phyloP scores from a whole-genome alignment of 30 jellyfish, hydroid and myxozoan species.

The Mastigias papua region DNA sequence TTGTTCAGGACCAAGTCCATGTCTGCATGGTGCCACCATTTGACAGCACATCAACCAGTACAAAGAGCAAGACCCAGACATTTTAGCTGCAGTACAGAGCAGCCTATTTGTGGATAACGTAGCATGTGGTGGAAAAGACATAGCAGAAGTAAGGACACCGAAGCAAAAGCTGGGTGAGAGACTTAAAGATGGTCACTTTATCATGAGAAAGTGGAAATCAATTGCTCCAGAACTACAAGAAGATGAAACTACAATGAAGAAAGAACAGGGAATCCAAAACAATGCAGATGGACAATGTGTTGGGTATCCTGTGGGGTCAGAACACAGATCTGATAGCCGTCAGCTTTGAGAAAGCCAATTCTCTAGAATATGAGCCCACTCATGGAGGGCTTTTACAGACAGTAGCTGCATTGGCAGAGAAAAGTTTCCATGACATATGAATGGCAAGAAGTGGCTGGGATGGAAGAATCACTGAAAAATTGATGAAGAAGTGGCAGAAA shows the following conservation, averaged over 20 bases:
- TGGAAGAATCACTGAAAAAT: constrained; percentile 30
- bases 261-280: constrained; percentile 2
- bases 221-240: not conserved
- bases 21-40: constrained; percentile 66
- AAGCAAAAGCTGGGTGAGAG: constrained; percentile 24
- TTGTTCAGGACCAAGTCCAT: constrained; percentile 68
- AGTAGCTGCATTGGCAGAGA: constrained; percentile 33
- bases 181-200: constrained; percentile 42
- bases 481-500: constrained; percentile 7
- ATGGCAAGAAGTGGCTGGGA: constrained; percentile 49
- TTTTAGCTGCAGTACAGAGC: constrained; percentile 12
- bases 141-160: constrained; percentile 35
- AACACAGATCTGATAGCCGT: constrained; percentile 45
- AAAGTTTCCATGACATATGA: constrained; percentile 43
- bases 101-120: constrained; percentile 62
- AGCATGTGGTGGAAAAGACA: constrained; percentile 35
- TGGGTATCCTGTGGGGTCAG: constrained; percentile 62
- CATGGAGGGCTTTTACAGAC: constrained; percentile 16
- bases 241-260: not conserved
- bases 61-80: constrained; percentile 51
- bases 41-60: constrained; percentile 32
- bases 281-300: constrained; percentile 12
- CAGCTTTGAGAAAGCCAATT: constrained; percentile 7
- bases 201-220: constrained; percentile 47
- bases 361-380: constrained; percentile 18